Base-by-base conservation (phyloP, 1,140 invertebrate species). In the Coenobita brevimanus region DNA sequence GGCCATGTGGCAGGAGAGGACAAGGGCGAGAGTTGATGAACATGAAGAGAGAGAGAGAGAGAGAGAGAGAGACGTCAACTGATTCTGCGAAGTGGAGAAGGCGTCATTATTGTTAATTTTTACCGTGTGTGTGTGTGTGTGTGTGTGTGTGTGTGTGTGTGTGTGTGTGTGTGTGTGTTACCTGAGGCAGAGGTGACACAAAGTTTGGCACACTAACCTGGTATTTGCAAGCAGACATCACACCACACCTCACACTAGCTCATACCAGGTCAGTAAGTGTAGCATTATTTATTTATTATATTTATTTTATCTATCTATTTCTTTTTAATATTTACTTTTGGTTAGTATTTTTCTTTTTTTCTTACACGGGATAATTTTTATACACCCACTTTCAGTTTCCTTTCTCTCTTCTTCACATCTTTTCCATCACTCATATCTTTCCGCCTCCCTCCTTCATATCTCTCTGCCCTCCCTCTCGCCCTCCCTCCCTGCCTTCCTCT, bases 51-150 rank as follows among this genome's bases (percentile, higher is more conserved):
- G 54, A 57, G 54, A 57, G 54, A 57, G 54, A 57, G 54, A 57
- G 54, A 57, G 54, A 57, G 54, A 57, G 54, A 57, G 54, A 57
- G 54, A n/a, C n/a, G n/a, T n/a, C n/a, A n/a, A n/a, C n/a, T n/a
- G n/a, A n/a, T n/a, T n/a, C n/a, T n/a, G n/a, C n/a, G n/a, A n/a
- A n/a, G n/a, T n/a, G n/a, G n/a, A n/a, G n/a, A n/a, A n/a, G 54
- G 27, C 57, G 21, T n/a, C 27, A n/a, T 62, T 62, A n/a, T 62
- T n/a, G 17, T 24, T 62, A 57, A 13, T 57, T 57, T 57, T 2
- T 62, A 62, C 21, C n/a, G 54, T 57, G n/a, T 57, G 24, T 73
- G 6, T n/a, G 24, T 4, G 0, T 15, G 3, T 73, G 75, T 78
- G 3, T 78, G 3, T 54, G 33, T 54, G 13, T 38, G 38, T 54